These are phyloP conservation scores for Microcebus ravelobensis DNA, from an alignment of 2,113 vertebrate genomes.

Conservation along the genomic window DNA sequence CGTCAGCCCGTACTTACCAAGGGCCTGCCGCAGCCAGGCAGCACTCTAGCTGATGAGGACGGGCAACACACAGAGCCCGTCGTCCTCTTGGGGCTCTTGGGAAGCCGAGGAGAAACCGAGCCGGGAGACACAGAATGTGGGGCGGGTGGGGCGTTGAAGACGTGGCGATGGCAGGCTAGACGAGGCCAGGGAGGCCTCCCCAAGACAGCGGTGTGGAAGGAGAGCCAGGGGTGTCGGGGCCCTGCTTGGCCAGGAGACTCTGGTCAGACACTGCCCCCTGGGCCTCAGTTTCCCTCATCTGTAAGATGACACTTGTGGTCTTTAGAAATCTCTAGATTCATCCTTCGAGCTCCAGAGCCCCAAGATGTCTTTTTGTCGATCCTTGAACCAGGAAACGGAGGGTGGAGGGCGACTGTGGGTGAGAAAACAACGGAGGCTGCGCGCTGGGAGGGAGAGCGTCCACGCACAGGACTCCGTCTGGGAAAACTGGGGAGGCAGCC, in stretches of 20 bases:
- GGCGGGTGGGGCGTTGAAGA: fast-evolving
- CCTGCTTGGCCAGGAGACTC: neutral
- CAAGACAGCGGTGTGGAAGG: neutral
- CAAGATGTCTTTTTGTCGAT: fast-evolving
- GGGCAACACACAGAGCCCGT: fast-evolving
- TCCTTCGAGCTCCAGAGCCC: neutral
- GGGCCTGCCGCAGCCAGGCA: fast-evolving
- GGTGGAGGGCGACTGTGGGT: too few relatives aligned
- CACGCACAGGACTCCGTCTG: fast-evolving
- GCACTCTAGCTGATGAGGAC: neutral
- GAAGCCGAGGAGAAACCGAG: fast-evolving
- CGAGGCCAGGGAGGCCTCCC: neutral
- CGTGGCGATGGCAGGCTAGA: fast-evolving
- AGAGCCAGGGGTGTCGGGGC: neutral
- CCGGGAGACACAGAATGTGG: too few relatives aligned
- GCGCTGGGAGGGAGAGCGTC: too few relatives aligned
- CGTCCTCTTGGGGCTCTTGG: fast-evolving
- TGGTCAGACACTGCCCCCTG: neutral
- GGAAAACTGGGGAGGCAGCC: neutral
- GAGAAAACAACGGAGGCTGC: too few relatives aligned
- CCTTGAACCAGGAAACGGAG: neutral
- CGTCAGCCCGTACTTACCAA: fast-evolving
- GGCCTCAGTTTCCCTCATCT: neutral
- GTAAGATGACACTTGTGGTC: neutral
- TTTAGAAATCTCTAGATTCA: neutral